phyloP scores from a whole-genome alignment of 1,140 invertebrate species.

The Bradysia coprophila region DNA sequence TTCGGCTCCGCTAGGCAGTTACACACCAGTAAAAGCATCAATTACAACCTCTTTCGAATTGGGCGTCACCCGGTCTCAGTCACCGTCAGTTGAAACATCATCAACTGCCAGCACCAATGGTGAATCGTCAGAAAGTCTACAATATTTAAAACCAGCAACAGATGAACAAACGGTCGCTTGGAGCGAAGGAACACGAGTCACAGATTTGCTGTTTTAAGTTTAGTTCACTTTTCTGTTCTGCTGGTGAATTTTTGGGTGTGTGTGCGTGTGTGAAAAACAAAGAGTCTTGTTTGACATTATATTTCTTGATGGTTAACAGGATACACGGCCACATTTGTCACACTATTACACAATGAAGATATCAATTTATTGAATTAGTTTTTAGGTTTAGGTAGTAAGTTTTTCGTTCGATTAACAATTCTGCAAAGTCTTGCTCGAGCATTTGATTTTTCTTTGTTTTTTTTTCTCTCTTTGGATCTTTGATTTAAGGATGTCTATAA shows the following conservation, averaged over 20 bases:
- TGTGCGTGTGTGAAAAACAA: not conserved
- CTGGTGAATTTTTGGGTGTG: not conserved
- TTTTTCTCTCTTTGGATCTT: too few relatives aligned
- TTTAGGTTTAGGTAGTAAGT: too few relatives aligned
- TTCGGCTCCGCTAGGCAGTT: constrained; percentile 30
- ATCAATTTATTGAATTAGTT: too few relatives aligned
- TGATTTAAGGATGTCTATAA: too few relatives aligned
- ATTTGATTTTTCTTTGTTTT: too few relatives aligned
- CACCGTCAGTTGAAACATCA: constrained; percentile 2
- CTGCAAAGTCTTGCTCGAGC: too few relatives aligned
- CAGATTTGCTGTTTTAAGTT: constrained; percentile 38
- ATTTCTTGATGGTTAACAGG: too few relatives aligned
- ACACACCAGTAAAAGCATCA: constrained; percentile 39
- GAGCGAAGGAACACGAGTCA: constrained; percentile 34
- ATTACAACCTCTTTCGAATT: constrained; percentile 37
- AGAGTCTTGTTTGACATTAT: too few relatives aligned
- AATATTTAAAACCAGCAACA: constrained; percentile 35
- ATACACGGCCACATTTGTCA: too few relatives aligned
- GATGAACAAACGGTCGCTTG: constrained; percentile 33
- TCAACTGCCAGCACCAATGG: constrained; percentile 3
- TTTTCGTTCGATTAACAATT: too few relatives aligned
- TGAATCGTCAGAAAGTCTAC: constrained; percentile 3
- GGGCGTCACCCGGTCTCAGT: constrained; percentile 32
- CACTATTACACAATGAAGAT: too few relatives aligned
- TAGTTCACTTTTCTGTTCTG: too few relatives aligned